phyloP scores from a whole-genome alignment of 1,140 invertebrate genomes.

The Philotrypesis tridentata region DNA sequence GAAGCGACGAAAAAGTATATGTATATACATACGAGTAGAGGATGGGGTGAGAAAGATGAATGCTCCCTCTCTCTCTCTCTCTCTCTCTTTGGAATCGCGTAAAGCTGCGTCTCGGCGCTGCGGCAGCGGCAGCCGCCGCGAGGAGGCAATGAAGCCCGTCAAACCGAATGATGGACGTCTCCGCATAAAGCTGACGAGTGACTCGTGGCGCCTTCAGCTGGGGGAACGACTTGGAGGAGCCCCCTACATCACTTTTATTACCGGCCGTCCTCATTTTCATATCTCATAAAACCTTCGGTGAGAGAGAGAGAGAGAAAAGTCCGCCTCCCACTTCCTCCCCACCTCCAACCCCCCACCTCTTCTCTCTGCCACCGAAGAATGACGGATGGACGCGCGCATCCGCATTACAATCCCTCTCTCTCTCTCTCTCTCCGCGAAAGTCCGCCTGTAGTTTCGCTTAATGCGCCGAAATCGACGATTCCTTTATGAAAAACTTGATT shows the following conservation, averaged over 20 bases:
- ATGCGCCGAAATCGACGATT: constrained; percentile 41
- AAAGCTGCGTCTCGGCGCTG: not conserved
- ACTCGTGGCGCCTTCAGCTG: constrained; percentile 73
- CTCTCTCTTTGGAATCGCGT: not conserved
- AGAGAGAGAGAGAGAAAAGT: constrained; percentile 4
- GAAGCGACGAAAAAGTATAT: constrained; percentile 33
- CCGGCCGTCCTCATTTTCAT: constrained; percentile 77
- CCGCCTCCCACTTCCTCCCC: constrained; percentile 61
- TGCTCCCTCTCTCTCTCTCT: constrained; percentile 18
- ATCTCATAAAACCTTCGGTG: constrained; percentile 72
- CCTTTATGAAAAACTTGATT: constrained; percentile 43
- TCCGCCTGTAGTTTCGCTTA: constrained; percentile 37
- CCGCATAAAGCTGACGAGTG: constrained; percentile 76
- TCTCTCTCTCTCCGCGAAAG: not conserved
- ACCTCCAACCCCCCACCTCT: too few relatives aligned
- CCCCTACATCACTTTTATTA: constrained; percentile 78
- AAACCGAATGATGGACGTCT: constrained; percentile 74
- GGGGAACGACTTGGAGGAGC: constrained; percentile 74
- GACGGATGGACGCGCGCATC: constrained; percentile 54
- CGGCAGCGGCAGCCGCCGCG: not conserved
- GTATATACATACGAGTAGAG: not conserved
- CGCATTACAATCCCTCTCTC: constrained; percentile 50
- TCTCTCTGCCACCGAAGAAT: constrained; percentile 41
- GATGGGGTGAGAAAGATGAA: constrained; percentile 34
- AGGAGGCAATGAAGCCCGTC: constrained; percentile 73